Base-by-base conservation (phyloP, 2,113 vertebrate genomes). In the Athene noctua region DNA sequence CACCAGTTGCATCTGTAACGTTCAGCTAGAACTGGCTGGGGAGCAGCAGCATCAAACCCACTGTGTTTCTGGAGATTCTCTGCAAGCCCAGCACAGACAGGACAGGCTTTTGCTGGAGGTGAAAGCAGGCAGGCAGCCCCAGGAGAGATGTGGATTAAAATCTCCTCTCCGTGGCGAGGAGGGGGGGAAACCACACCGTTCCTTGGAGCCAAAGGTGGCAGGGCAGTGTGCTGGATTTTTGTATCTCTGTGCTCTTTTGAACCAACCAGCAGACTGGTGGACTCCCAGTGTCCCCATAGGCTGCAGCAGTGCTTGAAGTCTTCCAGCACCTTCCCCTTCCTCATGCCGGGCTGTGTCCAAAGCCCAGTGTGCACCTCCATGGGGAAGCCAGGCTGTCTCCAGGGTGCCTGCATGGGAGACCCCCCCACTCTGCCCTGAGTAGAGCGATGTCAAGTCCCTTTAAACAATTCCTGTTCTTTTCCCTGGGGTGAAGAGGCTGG, bases 251-350 rank as follows among this genome's bases (percentile, higher is more conserved):
- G 34, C 42, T 20, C 34, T 62, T 79, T 52, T 2, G 2, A 68
- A 47, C 9, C 5, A 7, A 5, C 23, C 14, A 11, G 26, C 0
- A 0, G 49, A 40, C 18, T 47, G 30, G 25, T 16, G 42, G 21
- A 25, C 9, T 34, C 23, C 29, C 6, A 6, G 1, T 20, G 9
- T 26, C 26, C 30, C 14, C 14, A 13, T 0, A 55, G 66, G 6
- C 42, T 54, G 34, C 36, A 63, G 49, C 63, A 51, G 42, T 19
- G 59, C 36, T 90, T 67, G 42, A 73, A 79, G 11, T 25, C 59
- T 38, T 85, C 49, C 38, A 78, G 14, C n/a, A 58, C 20, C 49
- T 54, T 62, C 54, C 40, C 13, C 25, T 23, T 77, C 36, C n/a
- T 38, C 49, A 10, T 5, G 5, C 26, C 49, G 52, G 58, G 21